Conservation (phyloP, 1,140 invertebrate genomes). For the Drosophila nigromelanica region DNA sequence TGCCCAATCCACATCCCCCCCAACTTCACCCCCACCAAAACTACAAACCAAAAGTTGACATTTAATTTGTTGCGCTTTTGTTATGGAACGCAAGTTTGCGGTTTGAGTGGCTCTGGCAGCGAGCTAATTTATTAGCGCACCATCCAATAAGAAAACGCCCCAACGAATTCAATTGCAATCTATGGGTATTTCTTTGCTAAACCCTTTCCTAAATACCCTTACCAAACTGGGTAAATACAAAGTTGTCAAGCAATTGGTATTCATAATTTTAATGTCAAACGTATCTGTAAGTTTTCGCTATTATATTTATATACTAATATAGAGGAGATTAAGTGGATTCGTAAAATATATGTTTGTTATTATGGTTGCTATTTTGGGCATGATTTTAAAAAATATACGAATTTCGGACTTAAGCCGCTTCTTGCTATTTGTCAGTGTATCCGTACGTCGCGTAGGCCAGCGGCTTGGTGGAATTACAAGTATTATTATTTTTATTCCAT, state of each 20-base stretch:
- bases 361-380: no score
- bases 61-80: conserved; percentile 75
- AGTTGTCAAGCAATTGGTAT: background rate
- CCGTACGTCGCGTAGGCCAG: background rate
- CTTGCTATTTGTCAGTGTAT: conserved; percentile 3
- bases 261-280: background rate
- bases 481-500: conserved; percentile 24
- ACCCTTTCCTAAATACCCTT: conserved; percentile 1
- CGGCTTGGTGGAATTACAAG: background rate
- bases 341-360: no score
- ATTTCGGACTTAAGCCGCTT: no score
- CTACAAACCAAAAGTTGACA: conserved; percentile 54
- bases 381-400: no score
- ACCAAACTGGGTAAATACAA: background rate
- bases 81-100: conserved; percentile 28
- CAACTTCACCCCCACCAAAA: background rate
- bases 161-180: conserved; percentile 25
- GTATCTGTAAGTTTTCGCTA: no score
- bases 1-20: background rate
- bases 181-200: background rate
- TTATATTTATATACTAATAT: no score
- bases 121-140: conserved; percentile 55
- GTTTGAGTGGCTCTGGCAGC: conserved; percentile 13
- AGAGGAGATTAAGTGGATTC: no score
- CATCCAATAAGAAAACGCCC: conserved; percentile 27